These are phyloP conservation scores for Pristionchus arcanus DNA, from an alignment of 2,888 invertebrate genomes.

Conservation along the genomic window DNA sequence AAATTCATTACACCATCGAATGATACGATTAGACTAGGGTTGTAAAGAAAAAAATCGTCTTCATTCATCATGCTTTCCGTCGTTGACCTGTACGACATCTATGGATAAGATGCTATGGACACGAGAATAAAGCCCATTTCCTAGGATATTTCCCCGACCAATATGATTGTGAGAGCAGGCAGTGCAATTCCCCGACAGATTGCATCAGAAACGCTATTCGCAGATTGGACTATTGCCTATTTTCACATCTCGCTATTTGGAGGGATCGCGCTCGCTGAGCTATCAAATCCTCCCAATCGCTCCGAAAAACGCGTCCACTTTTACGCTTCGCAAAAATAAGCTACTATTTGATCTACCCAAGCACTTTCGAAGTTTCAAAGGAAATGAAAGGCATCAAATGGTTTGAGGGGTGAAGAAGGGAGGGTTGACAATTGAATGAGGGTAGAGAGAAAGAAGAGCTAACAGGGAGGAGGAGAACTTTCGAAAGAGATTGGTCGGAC, in stretches of 20 bases:
- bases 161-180: neutral
- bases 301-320: neutral
- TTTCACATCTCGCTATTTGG: neutral
- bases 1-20: no score
- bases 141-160: neutral
- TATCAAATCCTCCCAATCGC: neutral
- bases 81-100: no score
- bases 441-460: constrained; percentile 49
- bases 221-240: neutral
- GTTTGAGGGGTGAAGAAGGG: constrained; percentile 6
- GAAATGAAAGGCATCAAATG: neutral
- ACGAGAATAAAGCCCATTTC: no score
- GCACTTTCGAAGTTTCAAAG: neutral
- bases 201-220: neutral
- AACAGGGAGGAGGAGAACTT: constrained; percentile 50
- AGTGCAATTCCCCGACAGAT: neutral
- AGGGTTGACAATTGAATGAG: constrained; percentile 56
- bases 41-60: no score
- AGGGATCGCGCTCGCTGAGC: constrained; percentile 5
- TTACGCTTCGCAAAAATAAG: neutral
- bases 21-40: no score
- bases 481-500: constrained; percentile 29
- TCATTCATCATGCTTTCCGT: no score
- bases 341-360: constrained; percentile 29
- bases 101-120: no score